phyloP scores from a whole-genome alignment of 2,888 invertebrate genomes.

The Corbicula japonica region DNA sequence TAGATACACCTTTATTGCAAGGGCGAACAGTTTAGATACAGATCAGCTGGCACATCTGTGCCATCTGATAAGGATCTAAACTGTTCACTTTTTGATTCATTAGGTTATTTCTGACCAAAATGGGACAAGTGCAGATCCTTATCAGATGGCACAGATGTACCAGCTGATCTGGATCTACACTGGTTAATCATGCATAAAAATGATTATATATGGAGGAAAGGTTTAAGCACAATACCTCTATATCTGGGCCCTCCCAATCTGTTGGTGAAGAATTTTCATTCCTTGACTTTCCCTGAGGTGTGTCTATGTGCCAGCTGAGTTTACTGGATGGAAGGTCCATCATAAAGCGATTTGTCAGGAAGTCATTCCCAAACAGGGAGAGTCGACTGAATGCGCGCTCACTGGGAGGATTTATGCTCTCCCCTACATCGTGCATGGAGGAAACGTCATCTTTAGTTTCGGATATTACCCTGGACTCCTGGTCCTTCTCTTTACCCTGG shows the following conservation, averaged over 20 bases:
- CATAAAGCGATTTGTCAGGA: constrained; percentile 68
- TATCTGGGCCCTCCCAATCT: constrained; percentile 66
- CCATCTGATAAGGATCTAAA: too few relatives aligned
- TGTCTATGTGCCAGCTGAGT: constrained; percentile 61
- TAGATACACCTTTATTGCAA: too few relatives aligned
- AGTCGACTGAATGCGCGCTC: constrained; percentile 57
- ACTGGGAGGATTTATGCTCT: constrained; percentile 40
- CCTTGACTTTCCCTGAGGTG: constrained; percentile 53
- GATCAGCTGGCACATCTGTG: too few relatives aligned
- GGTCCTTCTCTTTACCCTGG: background rate
- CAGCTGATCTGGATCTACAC: too few relatives aligned
- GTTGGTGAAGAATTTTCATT: constrained; percentile 43
- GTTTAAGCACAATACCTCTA: too few relatives aligned
- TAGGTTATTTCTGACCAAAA: too few relatives aligned
- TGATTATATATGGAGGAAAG: too few relatives aligned
- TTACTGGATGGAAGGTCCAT: constrained; percentile 62
- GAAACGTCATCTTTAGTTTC: constrained; percentile 53
- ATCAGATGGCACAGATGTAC: too few relatives aligned
- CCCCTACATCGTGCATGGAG: constrained; percentile 36
- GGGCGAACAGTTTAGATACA: too few relatives aligned
- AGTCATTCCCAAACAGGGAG: constrained; percentile 63
- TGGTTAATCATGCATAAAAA: too few relatives aligned
- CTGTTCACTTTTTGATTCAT: too few relatives aligned
- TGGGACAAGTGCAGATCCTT: too few relatives aligned
- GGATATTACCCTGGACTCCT: constrained; percentile 30